Percentiles rank a stretch among this genome's conserved stretches.
These are phyloP conservation scores for Rhinella marina DNA, from an alignment of 2,797 vertebrate species.

Conservation along the genomic window DNA sequence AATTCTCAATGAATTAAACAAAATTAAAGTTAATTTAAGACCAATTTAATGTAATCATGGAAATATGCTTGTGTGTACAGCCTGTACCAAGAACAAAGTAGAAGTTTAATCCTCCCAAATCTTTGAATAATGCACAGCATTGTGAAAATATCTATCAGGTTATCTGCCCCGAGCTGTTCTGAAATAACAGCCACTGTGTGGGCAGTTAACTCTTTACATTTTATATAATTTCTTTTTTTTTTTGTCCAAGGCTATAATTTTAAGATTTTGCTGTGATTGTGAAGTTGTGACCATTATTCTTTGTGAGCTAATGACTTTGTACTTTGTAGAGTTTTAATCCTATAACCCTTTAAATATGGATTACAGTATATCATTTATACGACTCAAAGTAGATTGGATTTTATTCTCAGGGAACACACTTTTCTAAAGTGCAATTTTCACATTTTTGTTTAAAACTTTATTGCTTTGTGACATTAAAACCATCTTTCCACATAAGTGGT, in stretches of 20 bases:
- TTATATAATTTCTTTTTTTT: not conserved
- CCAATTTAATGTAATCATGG: not conserved
- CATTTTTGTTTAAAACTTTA: conserved; percentile 29
- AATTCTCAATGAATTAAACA: not conserved
- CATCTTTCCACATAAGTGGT: conserved; percentile 15
- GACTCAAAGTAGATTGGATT: conserved; percentile 6
- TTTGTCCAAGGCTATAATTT: conserved; percentile 51
- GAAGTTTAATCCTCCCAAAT: conserved; percentile 44
- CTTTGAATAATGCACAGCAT: conserved; percentile 32
- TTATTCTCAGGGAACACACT: not conserved
- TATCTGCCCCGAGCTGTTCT: not conserved
- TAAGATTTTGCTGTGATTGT: conserved; percentile 41
- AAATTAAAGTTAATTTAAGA: not conserved
- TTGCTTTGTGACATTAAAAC: conserved; percentile 23
- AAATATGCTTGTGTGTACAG: conserved; percentile 26
- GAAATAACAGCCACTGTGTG: conserved; percentile 21
- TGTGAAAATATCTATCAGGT: conserved; percentile 1
- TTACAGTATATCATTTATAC: conserved; percentile 37
- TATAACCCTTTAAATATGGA: conserved; percentile 46
- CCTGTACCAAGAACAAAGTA: conserved; percentile 7
- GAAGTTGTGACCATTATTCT: conserved; percentile 34
- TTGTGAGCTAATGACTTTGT: conserved; percentile 41
- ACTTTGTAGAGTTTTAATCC: conserved; percentile 53
- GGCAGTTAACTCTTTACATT: conserved; percentile 13
- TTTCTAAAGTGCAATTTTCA: conserved; percentile 28